These are phyloP conservation scores for Pipistrellus pygmaeus DNA, from an alignment of 2,797 vertebrate genomes.

Conservation along the genomic window DNA sequence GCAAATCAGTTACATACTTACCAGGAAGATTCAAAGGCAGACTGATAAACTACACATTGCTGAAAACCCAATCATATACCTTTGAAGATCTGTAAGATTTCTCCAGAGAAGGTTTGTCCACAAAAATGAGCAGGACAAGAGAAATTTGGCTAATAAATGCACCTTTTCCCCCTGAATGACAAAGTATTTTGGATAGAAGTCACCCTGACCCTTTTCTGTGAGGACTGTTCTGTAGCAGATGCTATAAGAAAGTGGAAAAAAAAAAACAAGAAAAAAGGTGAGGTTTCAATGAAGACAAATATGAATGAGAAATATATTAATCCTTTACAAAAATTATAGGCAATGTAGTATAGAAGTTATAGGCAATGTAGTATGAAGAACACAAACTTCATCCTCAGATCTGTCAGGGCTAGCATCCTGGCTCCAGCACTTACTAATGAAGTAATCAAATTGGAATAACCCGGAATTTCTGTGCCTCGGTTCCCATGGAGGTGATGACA, in stretches of 20 bases:
- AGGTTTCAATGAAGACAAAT: not conserved
- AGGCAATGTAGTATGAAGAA: not conserved
- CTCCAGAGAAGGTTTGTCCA: not conserved
- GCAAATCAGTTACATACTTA: not conserved
- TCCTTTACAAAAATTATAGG: not conserved
- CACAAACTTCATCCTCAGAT: not conserved
- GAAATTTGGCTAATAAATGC: not conserved
- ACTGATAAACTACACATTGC: not conserved
- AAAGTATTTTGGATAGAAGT: not conserved
- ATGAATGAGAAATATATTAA: not conserved
- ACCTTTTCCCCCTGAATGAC: not conserved
- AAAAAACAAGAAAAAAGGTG: not conserved
- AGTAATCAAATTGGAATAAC: not conserved
- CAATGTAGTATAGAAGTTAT: not conserved
- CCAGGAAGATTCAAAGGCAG: not conserved
- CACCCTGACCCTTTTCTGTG: not conserved
- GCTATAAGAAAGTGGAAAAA: not conserved
- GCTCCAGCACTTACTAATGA: not conserved
- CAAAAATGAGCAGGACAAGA: not conserved
- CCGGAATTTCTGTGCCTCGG: not conserved
- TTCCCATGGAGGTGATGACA: not conserved
- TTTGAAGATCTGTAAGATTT: conserved; percentile 8
- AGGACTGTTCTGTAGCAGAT: not conserved
- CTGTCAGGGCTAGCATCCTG: not conserved
- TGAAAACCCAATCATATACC: not conserved